Evolutionary conservation across 2,888 invertebrate species (phyloP).

Genomic region (Leptinotarsa juncta): DNA sequence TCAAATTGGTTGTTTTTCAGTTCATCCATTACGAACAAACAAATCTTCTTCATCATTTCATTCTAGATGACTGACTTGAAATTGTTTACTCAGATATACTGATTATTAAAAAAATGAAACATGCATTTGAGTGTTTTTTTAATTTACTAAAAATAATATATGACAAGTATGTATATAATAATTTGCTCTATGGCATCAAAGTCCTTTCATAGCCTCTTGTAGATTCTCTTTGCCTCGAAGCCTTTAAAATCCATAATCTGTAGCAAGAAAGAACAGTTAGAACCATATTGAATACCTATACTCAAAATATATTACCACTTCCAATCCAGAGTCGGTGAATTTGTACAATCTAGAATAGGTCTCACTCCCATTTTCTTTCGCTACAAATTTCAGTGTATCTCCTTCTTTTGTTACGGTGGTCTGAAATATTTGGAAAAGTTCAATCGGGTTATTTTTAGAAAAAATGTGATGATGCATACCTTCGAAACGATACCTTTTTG

Average conservation of each 20-base stretch:
- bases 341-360: not conserved
- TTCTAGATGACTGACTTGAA: too few species aligned
- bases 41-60: too few species aligned
- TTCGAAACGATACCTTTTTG: not conserved
- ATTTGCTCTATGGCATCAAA: not conserved
- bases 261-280: not conserved
- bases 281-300: not conserved
- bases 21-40: too few species aligned
- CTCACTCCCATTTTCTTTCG: not conserved
- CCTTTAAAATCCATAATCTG: not conserved
- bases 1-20: too few species aligned
- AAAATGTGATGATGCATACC: not conserved
- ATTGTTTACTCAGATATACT: too few species aligned
- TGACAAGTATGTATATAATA: not conserved
- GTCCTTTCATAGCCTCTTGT: not conserved
- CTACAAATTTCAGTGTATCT: not conserved
- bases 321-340: not conserved
- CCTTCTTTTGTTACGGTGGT: constrained; percentile 1
- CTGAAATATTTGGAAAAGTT: not conserved
- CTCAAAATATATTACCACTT: not conserved
- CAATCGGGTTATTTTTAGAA: too few species aligned
- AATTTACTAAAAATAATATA: not conserved
- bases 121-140: not conserved
- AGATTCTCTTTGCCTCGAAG: not conserved
- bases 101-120: too few species aligned